A percentile compares a stretch with the other conserved stretches of the same genome.
Conservation (phyloP, 2,888 invertebrate species). For the Amaurobius ferox region DNA sequence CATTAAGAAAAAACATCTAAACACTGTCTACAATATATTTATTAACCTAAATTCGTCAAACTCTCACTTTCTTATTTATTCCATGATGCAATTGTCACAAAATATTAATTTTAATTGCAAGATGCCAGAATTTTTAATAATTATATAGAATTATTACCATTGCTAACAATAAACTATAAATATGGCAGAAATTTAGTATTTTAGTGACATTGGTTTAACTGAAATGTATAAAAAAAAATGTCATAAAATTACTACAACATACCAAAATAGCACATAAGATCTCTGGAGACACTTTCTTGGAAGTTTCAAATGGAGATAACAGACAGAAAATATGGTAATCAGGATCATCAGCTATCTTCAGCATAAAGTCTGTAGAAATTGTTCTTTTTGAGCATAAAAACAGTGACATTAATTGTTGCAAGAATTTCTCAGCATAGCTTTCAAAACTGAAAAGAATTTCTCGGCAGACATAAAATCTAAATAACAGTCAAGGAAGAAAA, state of each 20-base stretch:
- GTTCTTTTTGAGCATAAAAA: constrained; percentile 99
- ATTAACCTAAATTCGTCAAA: too few species aligned
- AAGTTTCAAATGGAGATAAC: constrained; percentile 87
- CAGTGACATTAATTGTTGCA: constrained; percentile 93
- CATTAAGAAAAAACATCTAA: too few species aligned
- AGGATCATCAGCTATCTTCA: constrained; percentile 98
- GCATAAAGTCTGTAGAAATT: constrained; percentile 98
- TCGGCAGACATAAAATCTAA: constrained; percentile 80
- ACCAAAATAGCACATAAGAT: constrained; percentile 93
- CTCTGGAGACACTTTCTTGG: constrained; percentile 88
- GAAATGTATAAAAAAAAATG: too few species aligned
- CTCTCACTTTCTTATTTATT: too few species aligned
- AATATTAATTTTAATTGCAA: too few species aligned
- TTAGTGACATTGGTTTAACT: too few species aligned
- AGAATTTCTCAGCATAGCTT: constrained; percentile 87
- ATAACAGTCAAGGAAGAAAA: constrained; percentile 39
- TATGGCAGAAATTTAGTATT: too few species aligned
- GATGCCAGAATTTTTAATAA: too few species aligned
- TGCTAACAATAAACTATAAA: too few species aligned
- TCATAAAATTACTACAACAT: constrained; percentile 56
- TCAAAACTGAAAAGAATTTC: constrained; percentile 98
- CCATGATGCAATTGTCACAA: too few species aligned
- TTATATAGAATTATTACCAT: too few species aligned
- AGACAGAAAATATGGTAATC: constrained; percentile 98
- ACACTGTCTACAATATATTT: too few species aligned